These are phyloP conservation scores for Xenus cinereus DNA, from an alignment of 2,113 vertebrate genomes.

Conservation along the genomic window DNA sequence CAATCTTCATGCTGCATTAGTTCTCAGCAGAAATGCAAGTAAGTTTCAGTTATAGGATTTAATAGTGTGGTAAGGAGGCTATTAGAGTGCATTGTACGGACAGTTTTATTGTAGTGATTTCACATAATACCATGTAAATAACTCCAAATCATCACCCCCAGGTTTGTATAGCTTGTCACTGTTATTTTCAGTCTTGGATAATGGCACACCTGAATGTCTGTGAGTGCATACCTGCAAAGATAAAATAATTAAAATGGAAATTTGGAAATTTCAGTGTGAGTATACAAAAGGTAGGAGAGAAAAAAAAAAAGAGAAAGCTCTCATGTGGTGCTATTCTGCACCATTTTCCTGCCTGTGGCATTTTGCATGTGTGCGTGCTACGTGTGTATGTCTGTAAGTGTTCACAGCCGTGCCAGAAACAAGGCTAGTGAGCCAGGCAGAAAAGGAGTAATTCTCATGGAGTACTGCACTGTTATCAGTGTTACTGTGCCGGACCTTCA, in stretches of 20 bases:
- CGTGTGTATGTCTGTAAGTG: neutral
- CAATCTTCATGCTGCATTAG: constrained; percentile 44
- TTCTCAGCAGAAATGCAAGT: constrained; percentile 36
- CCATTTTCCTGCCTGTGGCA: neutral
- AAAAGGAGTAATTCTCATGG: neutral
- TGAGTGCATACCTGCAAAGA: neutral
- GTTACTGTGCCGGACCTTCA: neutral
- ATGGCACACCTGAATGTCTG: neutral
- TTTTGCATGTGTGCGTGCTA: rapidly evolving
- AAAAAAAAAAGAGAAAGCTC: neutral
- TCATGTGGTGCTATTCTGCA: neutral
- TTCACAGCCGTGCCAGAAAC: neutral
- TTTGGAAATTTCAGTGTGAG: neutral
- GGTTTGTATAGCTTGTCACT: neutral
- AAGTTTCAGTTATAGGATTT: neutral
- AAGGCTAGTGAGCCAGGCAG: neutral
- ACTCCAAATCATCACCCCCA: neutral
- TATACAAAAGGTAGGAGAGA: neutral
- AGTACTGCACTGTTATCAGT: neutral
- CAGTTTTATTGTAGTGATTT: constrained; percentile 34
- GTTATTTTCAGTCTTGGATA: neutral
- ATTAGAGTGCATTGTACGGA: constrained; percentile 7
- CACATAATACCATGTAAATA: neutral
- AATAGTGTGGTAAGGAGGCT: constrained; percentile 5
- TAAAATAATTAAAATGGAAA: constrained; percentile 32